phyloP scores from a whole-genome alignment of 1,140 invertebrate species.

The Aphis craccivora region DNA sequence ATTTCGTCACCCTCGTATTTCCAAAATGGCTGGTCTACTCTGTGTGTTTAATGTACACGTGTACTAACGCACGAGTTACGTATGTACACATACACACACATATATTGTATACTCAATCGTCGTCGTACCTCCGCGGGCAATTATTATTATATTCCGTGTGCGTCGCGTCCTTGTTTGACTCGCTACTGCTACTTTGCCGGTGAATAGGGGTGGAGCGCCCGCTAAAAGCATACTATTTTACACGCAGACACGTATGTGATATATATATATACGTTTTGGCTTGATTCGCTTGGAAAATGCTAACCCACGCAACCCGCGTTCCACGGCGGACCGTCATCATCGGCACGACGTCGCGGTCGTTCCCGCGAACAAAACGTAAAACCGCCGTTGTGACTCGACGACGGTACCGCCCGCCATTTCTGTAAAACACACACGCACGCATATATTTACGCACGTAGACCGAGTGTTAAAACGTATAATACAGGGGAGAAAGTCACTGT shows the following conservation, averaged over 20 bases:
- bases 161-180: constrained; percentile 23
- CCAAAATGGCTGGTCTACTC: not conserved
- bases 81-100: not conserved
- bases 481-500: not conserved
- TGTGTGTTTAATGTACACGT: not conserved
- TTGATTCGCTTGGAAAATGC: constrained; percentile 15
- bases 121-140: not conserved
- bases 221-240: constrained; percentile 18
- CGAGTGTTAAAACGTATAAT: not conserved
- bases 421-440: not conserved
- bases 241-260: not conserved
- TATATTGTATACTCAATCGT: not conserved
- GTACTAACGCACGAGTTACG: not conserved
- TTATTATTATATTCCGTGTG: constrained; percentile 28
- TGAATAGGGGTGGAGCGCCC: not conserved
- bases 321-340: not conserved
- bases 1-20: not conserved
- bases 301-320: not conserved
- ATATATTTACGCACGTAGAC: not conserved
- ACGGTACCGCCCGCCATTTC: not conserved
- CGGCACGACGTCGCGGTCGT: no score
- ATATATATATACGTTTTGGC: not conserved
- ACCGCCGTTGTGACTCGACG: not conserved
- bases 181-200: not conserved
- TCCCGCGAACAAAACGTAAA: not conserved